phyloP scores from a whole-genome alignment of 1,140 invertebrate genomes.

The Helicoverpa zea region DNA sequence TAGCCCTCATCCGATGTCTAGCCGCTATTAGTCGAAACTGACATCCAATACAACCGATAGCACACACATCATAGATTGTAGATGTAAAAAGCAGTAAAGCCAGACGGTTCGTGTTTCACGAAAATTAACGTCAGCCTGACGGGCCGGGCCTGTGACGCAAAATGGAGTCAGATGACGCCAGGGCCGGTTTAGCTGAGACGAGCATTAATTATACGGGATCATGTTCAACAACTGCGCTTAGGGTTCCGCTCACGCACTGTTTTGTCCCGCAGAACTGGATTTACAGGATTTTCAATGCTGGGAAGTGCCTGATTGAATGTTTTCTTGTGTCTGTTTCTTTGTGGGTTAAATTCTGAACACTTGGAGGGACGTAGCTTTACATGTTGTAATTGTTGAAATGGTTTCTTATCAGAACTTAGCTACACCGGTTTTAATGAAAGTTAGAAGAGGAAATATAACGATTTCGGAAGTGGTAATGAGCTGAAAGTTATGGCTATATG shows the following conservation, averaged over 20 bases:
- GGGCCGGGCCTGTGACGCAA: constrained; percentile 56
- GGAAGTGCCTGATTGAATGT: constrained; percentile 12
- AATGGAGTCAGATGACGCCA: constrained; percentile 64
- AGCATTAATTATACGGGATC: constrained; percentile 72
- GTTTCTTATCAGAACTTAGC: too few species aligned
- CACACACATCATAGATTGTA: constrained; percentile 46
- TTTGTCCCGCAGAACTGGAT: constrained; percentile 45
- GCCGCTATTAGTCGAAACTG: constrained; percentile 18
- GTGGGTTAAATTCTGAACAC: neutral
- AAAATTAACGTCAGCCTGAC: constrained; percentile 71
- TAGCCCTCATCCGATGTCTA: constrained; percentile 8
- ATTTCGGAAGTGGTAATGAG: too few species aligned
- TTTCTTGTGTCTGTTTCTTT: neutral
- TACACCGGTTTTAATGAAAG: too few species aligned
- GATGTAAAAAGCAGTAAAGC: constrained; percentile 56
- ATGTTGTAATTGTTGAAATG: neutral
- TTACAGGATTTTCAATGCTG: constrained; percentile 36
- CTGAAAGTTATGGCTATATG: too few species aligned
- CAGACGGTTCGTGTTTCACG: constrained; percentile 69
- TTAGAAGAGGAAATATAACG: too few species aligned
- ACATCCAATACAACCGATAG: constrained; percentile 11
- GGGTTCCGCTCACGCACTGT: constrained; percentile 51
- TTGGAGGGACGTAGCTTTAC: neutral
- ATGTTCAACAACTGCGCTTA: constrained; percentile 59
- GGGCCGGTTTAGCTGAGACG: constrained; percentile 64